Conservation (phyloP, 2,888 invertebrate genomes). For the Chloroclysta siterata region DNA sequence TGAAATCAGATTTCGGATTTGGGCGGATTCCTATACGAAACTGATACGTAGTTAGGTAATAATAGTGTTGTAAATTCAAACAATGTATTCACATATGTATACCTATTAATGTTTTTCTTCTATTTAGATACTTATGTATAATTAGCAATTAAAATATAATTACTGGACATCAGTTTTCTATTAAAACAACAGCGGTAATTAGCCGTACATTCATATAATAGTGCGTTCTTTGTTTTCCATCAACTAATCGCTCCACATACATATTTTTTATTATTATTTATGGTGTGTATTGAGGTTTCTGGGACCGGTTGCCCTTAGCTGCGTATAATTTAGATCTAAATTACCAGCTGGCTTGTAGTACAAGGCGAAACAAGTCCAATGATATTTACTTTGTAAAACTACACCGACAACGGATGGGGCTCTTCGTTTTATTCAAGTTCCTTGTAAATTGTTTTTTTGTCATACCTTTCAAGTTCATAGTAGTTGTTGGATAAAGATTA, state of each 20-base stretch:
- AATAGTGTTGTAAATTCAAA: too few relatives aligned
- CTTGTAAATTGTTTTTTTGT: background rate
- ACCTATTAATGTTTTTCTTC: too few relatives aligned
- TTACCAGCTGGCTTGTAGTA: slow-evolving; percentile 19
- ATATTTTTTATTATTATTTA: slow-evolving; percentile 9
- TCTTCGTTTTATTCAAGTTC: background rate
- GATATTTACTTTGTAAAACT: slow-evolving; percentile 1
- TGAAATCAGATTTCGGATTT: too few relatives aligned
- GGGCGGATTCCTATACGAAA: too few relatives aligned
- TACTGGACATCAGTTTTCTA: too few relatives aligned
- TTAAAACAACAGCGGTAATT: too few relatives aligned
- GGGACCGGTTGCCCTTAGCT: slow-evolving; percentile 58
- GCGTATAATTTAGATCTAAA: slow-evolving; percentile 36
- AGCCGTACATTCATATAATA: background rate
- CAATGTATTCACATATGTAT: too few relatives aligned
- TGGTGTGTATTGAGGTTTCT: slow-evolving; percentile 54
- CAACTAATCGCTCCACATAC: background rate
- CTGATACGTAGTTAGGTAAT: too few relatives aligned
- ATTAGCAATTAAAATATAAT: too few relatives aligned
- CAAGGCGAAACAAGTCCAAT: slow-evolving; percentile 20
- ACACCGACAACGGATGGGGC: background rate
- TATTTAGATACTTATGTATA: too few relatives aligned
- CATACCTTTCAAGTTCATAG: too few relatives aligned
- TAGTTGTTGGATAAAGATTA: too few relatives aligned
- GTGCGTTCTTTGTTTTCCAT: background rate